phyloP scores from a whole-genome alignment of 2,888 invertebrate genomes.

The Plagodis dolabraria region DNA sequence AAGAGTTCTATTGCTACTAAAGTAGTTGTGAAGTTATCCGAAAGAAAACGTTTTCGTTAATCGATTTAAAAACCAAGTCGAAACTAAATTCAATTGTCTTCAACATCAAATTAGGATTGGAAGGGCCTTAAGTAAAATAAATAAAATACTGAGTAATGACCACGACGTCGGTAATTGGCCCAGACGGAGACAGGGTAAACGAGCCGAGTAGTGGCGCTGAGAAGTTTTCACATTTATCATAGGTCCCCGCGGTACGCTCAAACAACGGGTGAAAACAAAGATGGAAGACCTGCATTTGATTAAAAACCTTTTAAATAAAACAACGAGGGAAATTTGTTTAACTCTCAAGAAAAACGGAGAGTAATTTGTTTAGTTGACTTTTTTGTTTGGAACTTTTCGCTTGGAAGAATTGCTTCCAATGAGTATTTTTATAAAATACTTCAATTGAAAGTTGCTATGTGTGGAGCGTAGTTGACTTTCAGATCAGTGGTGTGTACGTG shows the following conservation, averaged over 20 bases:
- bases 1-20: no score
- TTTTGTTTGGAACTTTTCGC: no score
- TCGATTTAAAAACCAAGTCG: no score
- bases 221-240: slow-evolving; percentile 28
- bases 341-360: not conserved
- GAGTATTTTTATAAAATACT: no score
- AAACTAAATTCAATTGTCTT: no score
- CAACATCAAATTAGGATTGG: no score
- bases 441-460: no score
- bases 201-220: slow-evolving; percentile 10
- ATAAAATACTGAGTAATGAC: slow-evolving; percentile 3
- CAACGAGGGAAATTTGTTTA: slow-evolving; percentile 1
- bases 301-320: slow-evolving; percentile 27
- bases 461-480: no score
- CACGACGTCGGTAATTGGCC: slow-evolving; percentile 9
- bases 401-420: not conserved
- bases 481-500: no score
- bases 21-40: no score
- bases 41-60: no score
- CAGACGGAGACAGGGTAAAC: slow-evolving; percentile 18
- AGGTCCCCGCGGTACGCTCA: slow-evolving; percentile 13
- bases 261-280: slow-evolving; percentile 4
- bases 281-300: slow-evolving; percentile 8
- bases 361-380: no score
- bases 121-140: not conserved